phyloP scores from a whole-genome alignment of 2,113 vertebrate genomes.

The Grallaria varia region DNA sequence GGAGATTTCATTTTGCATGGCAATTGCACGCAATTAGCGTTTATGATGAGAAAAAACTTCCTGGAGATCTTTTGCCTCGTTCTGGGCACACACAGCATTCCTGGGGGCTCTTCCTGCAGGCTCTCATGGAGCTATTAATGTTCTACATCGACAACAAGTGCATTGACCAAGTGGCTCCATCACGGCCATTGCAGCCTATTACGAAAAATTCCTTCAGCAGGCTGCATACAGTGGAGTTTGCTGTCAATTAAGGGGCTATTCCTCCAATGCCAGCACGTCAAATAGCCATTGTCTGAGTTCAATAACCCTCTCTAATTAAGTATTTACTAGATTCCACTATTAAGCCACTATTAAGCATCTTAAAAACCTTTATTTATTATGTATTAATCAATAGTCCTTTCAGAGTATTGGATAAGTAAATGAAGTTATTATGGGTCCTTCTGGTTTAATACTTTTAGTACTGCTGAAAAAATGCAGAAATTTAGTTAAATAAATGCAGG shows the following conservation, averaged over 20 bases:
- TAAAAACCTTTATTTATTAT: constrained; percentile 61
- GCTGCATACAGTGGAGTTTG: not conserved
- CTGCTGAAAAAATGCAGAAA: not conserved
- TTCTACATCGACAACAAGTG: not conserved
- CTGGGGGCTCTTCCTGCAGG: not conserved
- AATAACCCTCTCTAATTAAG: constrained; percentile 58
- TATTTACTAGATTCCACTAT: constrained; percentile 64
- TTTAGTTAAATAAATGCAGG: not conserved
- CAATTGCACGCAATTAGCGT: fast-evolving
- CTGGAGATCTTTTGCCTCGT: not conserved
- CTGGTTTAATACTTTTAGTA: not conserved
- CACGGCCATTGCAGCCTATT: not conserved
- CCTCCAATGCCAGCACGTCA: constrained; percentile 25
- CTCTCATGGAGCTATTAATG: not conserved
- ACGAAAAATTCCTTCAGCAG: not conserved
- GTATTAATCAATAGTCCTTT: constrained; percentile 55
- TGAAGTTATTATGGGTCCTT: not conserved
- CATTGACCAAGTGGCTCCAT: constrained; percentile 4
- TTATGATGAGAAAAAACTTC: not conserved
- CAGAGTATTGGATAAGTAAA: constrained; percentile 29
- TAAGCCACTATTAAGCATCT: constrained; percentile 53
- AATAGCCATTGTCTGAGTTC: constrained; percentile 35
- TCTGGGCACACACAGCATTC: not conserved
- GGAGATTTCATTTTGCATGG: no score
- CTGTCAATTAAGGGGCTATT: constrained; percentile 45